phyloP scores from a whole-genome alignment of 2,888 invertebrate genomes.

The Phyllotreta striolata region DNA sequence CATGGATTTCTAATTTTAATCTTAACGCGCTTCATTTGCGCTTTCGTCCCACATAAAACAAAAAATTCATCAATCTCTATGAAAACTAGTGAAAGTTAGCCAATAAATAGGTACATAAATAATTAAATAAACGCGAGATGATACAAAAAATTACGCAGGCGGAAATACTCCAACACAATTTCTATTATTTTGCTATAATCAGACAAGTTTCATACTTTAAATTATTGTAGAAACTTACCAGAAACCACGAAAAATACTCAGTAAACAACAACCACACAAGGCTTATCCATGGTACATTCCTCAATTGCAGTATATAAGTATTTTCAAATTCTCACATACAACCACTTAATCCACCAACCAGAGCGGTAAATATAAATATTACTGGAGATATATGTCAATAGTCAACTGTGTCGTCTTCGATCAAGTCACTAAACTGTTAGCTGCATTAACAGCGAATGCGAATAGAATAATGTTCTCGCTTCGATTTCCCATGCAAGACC shows the following conservation, averaged over 20 bases:
- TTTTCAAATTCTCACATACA: conserved; percentile 7
- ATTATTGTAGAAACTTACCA: no score
- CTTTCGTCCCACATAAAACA: no score
- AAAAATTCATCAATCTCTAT: no score
- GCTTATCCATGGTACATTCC: neutral
- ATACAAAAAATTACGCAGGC: no score
- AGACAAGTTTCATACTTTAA: no score
- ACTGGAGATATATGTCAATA: conserved; percentile 32
- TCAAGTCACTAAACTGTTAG: conserved; percentile 18
- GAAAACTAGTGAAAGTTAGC: no score
- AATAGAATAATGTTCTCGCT: conserved; percentile 22
- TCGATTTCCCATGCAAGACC: conserved; percentile 33
- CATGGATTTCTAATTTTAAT: no score
- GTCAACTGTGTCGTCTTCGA: conserved; percentile 21
- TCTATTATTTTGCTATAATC: no score
- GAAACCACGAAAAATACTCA: neutral
- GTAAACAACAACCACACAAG: conserved; percentile 1
- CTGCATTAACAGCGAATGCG: conserved; percentile 18
- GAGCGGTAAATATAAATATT: conserved; percentile 20
- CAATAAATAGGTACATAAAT: no score
- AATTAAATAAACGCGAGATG: no score
- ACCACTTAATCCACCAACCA: conserved; percentile 29
- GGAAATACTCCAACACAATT: no score
- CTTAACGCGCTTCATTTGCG: no score
- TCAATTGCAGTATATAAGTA: neutral